A percentile compares a stretch with the other conserved stretches of the same genome.
These are phyloP conservation scores for Anomalospiza imberbis DNA, from an alignment of 2,797 vertebrate genomes.

Conservation along the genomic window DNA sequence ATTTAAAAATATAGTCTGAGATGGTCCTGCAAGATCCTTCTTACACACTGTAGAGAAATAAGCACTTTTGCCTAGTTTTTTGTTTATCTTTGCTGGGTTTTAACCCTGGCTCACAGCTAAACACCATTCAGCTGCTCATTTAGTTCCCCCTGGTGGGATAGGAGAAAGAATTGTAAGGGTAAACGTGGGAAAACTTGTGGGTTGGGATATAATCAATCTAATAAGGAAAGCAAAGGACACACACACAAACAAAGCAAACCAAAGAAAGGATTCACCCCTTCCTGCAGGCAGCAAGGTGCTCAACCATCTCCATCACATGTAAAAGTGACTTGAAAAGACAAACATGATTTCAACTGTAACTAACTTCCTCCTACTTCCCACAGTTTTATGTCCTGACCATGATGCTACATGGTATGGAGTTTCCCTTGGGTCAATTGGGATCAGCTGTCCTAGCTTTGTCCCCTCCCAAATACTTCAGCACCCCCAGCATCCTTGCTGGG, in stretches of 20 bases:
- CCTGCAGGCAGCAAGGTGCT: accelerated
- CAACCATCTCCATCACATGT: accelerated
- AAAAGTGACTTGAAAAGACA: neutral
- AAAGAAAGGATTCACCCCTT: neutral
- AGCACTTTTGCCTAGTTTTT: neutral
- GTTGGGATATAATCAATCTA: neutral
- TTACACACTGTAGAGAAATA: neutral
- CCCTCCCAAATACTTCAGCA: neutral
- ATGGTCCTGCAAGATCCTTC: neutral
- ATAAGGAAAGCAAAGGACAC: neutral
- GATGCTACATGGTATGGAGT: neutral
- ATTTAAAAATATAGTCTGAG: neutral
- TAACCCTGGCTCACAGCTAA: neutral
- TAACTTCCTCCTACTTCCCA: neutral
- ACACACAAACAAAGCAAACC: neutral
- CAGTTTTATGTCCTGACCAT: neutral
- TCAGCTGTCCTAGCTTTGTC: neutral
- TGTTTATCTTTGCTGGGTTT: neutral
- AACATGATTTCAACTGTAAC: neutral
- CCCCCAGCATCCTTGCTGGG: accelerated
- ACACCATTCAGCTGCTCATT: neutral
- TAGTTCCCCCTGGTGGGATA: neutral
- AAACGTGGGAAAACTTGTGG: neutral
- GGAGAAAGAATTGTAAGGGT: neutral
- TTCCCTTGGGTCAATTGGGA: neutral